phyloP scores from a whole-genome alignment of 2,797 vertebrate genomes.

The Lates japonicus region DNA sequence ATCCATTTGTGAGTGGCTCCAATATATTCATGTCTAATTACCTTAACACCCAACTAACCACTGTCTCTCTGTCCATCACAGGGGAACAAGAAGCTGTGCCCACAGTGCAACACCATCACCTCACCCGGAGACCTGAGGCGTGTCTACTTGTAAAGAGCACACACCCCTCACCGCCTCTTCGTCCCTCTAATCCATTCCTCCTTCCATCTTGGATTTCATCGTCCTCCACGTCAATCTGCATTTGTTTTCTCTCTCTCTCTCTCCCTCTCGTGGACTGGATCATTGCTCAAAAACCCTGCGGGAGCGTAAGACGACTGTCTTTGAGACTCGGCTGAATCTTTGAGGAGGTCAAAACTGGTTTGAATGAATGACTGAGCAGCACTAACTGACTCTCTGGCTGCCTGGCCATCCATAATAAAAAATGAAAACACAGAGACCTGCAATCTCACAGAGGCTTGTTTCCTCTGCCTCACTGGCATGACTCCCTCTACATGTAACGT shows the following conservation, averaged over 20 bases:
- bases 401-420: not conserved
- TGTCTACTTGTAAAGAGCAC: conserved; percentile 96
- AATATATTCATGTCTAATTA: not conserved
- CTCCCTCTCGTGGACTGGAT: conserved; percentile 25
- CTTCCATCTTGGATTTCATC: conserved; percentile 57
- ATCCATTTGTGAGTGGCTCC: not conserved
- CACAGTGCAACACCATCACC: conserved; percentile 99
- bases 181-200: conserved; percentile 60
- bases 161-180: conserved; percentile 42
- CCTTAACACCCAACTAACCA: not conserved
- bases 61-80: conserved; percentile 73
- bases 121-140: conserved; percentile 98
- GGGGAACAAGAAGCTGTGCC: conserved; percentile 99
- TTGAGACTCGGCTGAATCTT: conserved; percentile 62
- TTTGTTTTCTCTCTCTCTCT: conserved; percentile 20
- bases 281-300: conserved; percentile 34
- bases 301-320: conserved; percentile 53
- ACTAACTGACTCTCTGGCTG: conserved; percentile 43
- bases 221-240: conserved; percentile 15
- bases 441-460: conserved; percentile 17
- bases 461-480: conserved; percentile 21
- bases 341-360: conserved; percentile 26
- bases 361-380: conserved; percentile 44
- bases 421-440: conserved; percentile 3
- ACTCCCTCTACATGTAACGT: conserved; percentile 32